These are phyloP conservation scores for Hipposideros armiger DNA, from an alignment of 2,113 vertebrate genomes.

Conservation along the genomic window DNA sequence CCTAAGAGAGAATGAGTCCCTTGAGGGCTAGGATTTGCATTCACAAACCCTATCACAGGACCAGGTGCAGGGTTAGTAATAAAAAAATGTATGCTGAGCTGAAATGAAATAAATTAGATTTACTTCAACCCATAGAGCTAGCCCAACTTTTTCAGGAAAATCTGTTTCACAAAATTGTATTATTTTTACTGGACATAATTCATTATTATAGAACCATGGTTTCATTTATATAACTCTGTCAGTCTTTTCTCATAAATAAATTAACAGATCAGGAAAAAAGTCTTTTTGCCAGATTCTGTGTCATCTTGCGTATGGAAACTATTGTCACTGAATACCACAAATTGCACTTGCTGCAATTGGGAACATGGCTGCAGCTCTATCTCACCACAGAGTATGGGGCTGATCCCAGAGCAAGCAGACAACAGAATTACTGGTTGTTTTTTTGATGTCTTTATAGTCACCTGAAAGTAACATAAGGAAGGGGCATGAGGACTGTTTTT, in stretches of 20 bases:
- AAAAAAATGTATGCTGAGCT: background rate
- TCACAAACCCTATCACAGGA: background rate
- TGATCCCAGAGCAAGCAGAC: background rate
- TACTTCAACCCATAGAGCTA: background rate
- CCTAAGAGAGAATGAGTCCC: background rate
- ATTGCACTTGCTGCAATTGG: background rate
- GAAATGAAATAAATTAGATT: conserved; percentile 34
- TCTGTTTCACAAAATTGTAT: background rate
- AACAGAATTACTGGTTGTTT: background rate
- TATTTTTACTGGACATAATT: background rate
- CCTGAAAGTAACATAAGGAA: too few relatives aligned
- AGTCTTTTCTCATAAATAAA: background rate
- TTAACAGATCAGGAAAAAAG: background rate
- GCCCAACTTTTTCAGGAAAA: background rate
- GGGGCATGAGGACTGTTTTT: too few relatives aligned
- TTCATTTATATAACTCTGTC: conserved; percentile 13
- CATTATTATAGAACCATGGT: background rate
- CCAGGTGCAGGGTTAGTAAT: background rate
- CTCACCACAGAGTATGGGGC: too few relatives aligned
- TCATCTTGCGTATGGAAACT: background rate
- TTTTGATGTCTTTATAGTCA: background rate
- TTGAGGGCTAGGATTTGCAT: background rate
- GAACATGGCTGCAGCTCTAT: too few relatives aligned
- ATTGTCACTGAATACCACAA: background rate
- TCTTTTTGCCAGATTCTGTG: background rate